These are phyloP conservation scores for Parnassius orleans DNA, from an alignment of 2,888 invertebrate genomes.

Conservation along the genomic window DNA sequence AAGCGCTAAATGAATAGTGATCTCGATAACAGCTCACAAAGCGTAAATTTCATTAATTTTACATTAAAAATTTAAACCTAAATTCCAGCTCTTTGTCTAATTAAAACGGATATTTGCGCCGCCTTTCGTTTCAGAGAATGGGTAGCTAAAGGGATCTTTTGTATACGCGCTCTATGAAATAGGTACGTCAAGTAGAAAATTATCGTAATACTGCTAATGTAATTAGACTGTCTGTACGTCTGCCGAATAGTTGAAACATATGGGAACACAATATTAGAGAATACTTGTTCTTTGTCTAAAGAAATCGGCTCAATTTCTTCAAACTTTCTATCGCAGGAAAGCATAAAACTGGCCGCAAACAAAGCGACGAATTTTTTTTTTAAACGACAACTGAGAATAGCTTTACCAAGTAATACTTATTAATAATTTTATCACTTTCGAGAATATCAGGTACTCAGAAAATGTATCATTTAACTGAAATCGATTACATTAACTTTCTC, in stretches of 20 bases:
- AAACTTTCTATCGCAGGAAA: too few species aligned
- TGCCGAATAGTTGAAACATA: constrained; percentile 6
- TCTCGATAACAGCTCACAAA: constrained; percentile 7
- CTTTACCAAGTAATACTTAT: too few species aligned
- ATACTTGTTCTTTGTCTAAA: background rate
- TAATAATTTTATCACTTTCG: too few species aligned
- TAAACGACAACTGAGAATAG: too few species aligned
- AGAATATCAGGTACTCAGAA: too few species aligned
- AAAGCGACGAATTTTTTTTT: too few species aligned
- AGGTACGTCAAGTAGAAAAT: constrained; percentile 23
- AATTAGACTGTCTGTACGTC: constrained; percentile 17
- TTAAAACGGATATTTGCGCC: constrained; percentile 27
- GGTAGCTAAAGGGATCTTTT: constrained; percentile 25
- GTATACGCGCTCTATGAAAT: constrained; percentile 16
- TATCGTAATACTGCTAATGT: constrained; percentile 25
- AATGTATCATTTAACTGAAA: too few species aligned
- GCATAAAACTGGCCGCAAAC: too few species aligned
- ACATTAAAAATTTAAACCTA: constrained; percentile 24
- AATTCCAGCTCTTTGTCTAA: constrained; percentile 26
- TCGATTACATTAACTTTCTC: too few species aligned
- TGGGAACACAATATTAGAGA: too few species aligned
- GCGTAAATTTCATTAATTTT: constrained; percentile 23
- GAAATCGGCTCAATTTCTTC: too few species aligned
- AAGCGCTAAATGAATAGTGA: constrained; percentile 9
- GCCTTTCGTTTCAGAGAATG: constrained; percentile 17